phyloP scores from a whole-genome alignment of 2,888 invertebrate species.

The Subacronicta megacephala region DNA sequence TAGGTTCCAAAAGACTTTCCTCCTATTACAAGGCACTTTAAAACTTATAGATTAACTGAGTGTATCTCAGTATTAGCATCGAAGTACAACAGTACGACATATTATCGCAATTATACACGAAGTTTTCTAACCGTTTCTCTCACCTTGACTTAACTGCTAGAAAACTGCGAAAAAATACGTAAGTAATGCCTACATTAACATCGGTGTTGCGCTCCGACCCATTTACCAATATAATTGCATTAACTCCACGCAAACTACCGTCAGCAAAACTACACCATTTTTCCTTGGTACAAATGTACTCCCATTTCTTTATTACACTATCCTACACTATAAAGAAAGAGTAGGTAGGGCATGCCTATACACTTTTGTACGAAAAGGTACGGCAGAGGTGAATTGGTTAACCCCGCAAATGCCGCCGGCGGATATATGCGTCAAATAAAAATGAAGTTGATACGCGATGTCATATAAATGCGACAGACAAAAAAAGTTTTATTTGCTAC shows the following conservation, averaged over 20 bases:
- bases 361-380: conserved; percentile 37
- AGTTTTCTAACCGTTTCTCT: too few relatives aligned
- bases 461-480: conserved; percentile 49
- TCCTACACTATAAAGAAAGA: conserved; percentile 41
- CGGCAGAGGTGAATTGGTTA: conserved; percentile 48
- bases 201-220: neutral
- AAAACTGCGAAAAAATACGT: conserved; percentile 3
- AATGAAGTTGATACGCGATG: conserved; percentile 55
- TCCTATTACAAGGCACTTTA: too few relatives aligned
- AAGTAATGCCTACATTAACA: conserved; percentile 11
- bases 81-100: too few relatives aligned
- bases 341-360: conserved; percentile 14
- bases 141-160: conserved; percentile 3
- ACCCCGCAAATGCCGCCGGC: conserved; percentile 48
- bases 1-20: too few relatives aligned
- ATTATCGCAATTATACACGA: too few relatives aligned
- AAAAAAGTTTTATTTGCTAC: conserved; percentile 44
- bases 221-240: conserved; percentile 27
- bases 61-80: too few relatives aligned
- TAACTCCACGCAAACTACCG: conserved; percentile 17
- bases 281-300: conserved; percentile 19
- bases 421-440: conserved; percentile 55
- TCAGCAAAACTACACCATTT: conserved; percentile 15
- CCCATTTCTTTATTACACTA: conserved; percentile 41
- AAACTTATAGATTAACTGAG: too few relatives aligned